A percentile compares a stretch with the other conserved stretches of the same genome.
Conservation (phyloP, 2,888 invertebrate genomes). For the Tricholauxania praeusta region DNA sequence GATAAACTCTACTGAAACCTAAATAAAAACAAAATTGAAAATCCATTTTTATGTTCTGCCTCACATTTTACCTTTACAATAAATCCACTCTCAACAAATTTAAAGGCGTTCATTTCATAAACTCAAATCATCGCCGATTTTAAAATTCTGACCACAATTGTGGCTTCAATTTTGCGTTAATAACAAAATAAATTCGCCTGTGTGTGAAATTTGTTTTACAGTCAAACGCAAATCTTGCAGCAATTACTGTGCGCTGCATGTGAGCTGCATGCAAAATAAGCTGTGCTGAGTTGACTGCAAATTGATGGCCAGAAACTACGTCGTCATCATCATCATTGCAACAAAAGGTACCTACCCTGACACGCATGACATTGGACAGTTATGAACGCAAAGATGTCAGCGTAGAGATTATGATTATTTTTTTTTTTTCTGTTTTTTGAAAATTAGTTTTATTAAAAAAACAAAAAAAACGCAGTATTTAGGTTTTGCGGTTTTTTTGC, state of each 20-base stretch:
- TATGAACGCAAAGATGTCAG: constrained; percentile 23
- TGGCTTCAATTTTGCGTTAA: constrained; percentile 29
- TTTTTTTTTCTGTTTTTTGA: too few species aligned
- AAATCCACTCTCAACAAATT: too few species aligned
- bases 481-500: constrained; percentile 17
- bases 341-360: constrained; percentile 7
- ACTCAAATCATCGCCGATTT: neutral
- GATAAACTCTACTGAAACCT: too few species aligned
- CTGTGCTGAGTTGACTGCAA: neutral
- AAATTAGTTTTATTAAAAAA: constrained; percentile 1
- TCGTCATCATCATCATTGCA: neutral
- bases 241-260: constrained; percentile 53
- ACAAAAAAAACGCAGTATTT: neutral
- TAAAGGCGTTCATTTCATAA: too few species aligned
- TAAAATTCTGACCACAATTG: constrained; percentile 29
- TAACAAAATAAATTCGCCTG: constrained; percentile 8
- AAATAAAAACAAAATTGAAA: too few species aligned
- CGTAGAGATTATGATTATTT: constrained; percentile 4
- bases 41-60: too few species aligned
- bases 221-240: constrained; percentile 54
- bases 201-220: constrained; percentile 27
- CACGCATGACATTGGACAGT: constrained; percentile 34
- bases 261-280: constrained; percentile 44
- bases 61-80: too few species aligned
- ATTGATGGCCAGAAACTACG: neutral